Conservation (phyloP, 2,113 vertebrate genomes). For the Porphyrio hochstetteri region DNA sequence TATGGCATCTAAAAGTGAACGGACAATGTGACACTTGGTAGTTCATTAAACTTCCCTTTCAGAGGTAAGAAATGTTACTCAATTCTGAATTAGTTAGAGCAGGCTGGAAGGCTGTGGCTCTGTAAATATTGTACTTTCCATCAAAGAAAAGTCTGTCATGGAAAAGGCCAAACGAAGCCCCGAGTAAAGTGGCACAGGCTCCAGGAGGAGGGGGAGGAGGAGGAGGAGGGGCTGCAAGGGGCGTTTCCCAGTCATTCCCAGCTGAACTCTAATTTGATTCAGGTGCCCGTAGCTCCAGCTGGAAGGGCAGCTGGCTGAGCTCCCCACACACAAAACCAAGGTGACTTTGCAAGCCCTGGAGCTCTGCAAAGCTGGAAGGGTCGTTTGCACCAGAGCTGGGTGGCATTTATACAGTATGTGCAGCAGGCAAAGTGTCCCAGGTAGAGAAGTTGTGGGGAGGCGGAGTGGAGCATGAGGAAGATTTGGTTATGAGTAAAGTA, state of each 20-base stretch:
- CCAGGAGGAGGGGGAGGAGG: not conserved
- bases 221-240: too few species aligned
- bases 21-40: fast-evolving
- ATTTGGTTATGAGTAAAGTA: not conserved
- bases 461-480: not conserved
- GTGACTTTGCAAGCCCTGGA: not conserved
- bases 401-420: fast-evolving
- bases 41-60: not conserved
- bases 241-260: not conserved
- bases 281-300: not conserved
- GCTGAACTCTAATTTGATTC: not conserved
- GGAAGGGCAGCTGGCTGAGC: not conserved
- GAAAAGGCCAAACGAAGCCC: not conserved
- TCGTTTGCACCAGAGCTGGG: fast-evolving
- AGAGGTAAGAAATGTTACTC: not conserved
- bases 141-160: not conserved
- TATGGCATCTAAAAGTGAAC: not conserved
- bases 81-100: not conserved
- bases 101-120: not conserved
- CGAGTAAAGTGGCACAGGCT: not conserved
- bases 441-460: not conserved
- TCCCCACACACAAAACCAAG: not conserved
- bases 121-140: not conserved
- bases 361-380: not conserved
- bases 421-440: not conserved